Conservation (phyloP, 2,797 vertebrate genomes). For the Melanotaenia nigrans region DNA sequence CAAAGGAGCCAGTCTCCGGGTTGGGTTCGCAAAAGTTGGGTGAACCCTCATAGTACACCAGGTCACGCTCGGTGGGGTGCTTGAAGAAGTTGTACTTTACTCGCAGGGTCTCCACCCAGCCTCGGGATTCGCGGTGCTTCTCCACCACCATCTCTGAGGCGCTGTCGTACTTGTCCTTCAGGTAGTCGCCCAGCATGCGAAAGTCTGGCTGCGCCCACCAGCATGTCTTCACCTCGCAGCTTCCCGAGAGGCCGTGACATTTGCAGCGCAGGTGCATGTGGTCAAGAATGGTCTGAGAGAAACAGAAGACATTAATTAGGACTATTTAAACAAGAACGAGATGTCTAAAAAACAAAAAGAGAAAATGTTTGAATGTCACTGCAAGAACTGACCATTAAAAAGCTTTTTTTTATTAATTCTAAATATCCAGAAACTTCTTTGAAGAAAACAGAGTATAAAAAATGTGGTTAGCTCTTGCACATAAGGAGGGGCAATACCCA, state of each 20-base stretch:
- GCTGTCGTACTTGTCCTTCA: conserved; percentile 98
- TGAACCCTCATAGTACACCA: conserved; percentile 97
- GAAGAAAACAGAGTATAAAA: no score
- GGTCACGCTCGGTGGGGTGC: conserved; percentile 93
- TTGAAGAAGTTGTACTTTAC: conserved; percentile 97
- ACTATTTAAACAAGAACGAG: not conserved
- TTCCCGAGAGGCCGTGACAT: conserved; percentile 96
- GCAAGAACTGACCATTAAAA: no score
- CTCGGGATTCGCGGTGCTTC: conserved; percentile 94
- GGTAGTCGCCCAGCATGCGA: conserved; percentile 93
- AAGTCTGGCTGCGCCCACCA: conserved; percentile 99
- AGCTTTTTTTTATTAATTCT: no score
- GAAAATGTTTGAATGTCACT: no score
- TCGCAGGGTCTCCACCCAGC: conserved; percentile 95
- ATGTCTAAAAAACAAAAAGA: no score
- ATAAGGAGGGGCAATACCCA: no score
- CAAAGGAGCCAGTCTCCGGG: conserved; percentile 94
- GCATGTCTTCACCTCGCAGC: conserved; percentile 98
- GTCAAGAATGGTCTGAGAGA: conserved; percentile 91
- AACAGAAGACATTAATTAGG: conserved; percentile 13
- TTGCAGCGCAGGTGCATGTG: conserved; percentile 99
- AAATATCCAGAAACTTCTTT: no score
- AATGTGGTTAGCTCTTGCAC: no score
- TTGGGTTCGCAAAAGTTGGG: conserved; percentile 98
- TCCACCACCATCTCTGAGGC: conserved; percentile 99